phyloP scores from a whole-genome alignment of 2,888 invertebrate species.

The Tetramorium bicarinatum region DNA sequence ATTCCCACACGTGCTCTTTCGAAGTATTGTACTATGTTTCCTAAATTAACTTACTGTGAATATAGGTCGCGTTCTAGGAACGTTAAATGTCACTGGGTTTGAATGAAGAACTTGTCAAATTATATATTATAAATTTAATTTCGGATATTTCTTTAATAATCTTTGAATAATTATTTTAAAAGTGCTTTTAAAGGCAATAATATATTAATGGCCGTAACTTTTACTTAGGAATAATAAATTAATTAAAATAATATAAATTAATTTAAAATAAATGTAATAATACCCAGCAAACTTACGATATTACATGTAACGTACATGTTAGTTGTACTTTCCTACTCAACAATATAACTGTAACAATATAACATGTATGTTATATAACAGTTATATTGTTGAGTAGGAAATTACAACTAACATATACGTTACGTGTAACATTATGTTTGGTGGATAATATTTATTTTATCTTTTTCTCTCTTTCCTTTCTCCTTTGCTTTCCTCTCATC shows the following conservation, averaged over 20 bases:
- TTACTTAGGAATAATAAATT: neutral
- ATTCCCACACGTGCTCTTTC: neutral
- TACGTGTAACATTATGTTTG: no score
- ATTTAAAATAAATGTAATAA: neutral
- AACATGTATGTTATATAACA: no score
- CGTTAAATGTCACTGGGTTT: slow-evolving; percentile 26
- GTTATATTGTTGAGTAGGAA: no score
- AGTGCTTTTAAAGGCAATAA: neutral
- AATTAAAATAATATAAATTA: neutral
- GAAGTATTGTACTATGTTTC: neutral
- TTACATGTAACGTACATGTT: no score
- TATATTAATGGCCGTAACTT: neutral
- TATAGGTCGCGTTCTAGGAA: slow-evolving; percentile 1
- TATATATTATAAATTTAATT: neutral
- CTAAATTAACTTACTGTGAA: slow-evolving; percentile 10
- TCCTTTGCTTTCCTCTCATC: neutral
- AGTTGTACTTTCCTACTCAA: no score
- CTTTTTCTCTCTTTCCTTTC: neutral
- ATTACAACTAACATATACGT: no score
- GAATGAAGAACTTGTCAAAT: neutral
- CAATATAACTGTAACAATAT: no score
- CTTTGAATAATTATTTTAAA: neutral
- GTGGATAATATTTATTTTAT: no score
- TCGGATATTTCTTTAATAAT: neutral
- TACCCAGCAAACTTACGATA: no score